Evolutionary conservation across 1,140 invertebrate species (phyloP), one percentile per base, ranked within the genome.

Genomic region (Drosophila tani): DNA sequence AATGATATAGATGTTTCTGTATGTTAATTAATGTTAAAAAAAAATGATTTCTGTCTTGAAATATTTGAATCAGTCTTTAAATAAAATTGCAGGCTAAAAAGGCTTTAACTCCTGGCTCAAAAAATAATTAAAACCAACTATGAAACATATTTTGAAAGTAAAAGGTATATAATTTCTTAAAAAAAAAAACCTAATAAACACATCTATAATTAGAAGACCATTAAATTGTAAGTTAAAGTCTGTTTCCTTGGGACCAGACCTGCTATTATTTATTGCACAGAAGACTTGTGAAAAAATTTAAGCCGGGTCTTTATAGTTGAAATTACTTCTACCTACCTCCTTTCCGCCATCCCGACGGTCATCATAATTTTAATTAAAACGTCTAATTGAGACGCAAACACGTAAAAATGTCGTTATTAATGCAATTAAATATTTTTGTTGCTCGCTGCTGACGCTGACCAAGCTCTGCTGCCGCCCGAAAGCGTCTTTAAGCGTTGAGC

Each of bases 331-430:
- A 45, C 15, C 46, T 38, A 55, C 47, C 47, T 15, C 19, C 12
- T n/a, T 14, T 38, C 15, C 11, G 38, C 17, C 59, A 24, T 56
- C 65, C 41, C 45, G 45, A 46, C 40, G 24, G 55, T 50, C 38
- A 55, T 69, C 67, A 79, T 79, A 79, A 59, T 71, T 79, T 78
- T 79, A 78, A 71, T 79, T 77, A 73, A 64, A 69, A 60, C 74
- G 21, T 77, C 74, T 77, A 77, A 79, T 77, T 79, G 65, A 70
- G 56, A 65, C 67, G 55, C 75, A 79, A 79, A 78, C 77, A 79
- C 77, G 75, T 79, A 74, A 79, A 79, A 79, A 68, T 59, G 63
- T 80, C 76, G 58, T 80, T 75, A 69, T 69, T 69, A 69, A 57
- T 80, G 77, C 58, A 65, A 75, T 81, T 80, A 65, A 75, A 69